Evolutionary conservation across 2,888 invertebrate genomes (phyloP).

Genomic region (Mechanitis messenoides): DNA sequence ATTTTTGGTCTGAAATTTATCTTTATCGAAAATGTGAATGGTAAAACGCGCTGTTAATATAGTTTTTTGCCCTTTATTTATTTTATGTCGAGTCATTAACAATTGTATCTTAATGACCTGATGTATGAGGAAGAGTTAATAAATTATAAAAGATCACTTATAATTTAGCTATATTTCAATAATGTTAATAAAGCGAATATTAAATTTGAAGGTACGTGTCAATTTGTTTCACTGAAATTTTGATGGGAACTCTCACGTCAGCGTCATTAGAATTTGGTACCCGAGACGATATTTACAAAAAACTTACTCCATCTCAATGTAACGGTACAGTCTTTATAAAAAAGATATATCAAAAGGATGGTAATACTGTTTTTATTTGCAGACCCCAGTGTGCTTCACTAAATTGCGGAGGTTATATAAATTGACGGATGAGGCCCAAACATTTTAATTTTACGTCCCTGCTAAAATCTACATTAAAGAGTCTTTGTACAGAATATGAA

Average conservation of each 20-base stretch:
- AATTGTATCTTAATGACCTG: too few species aligned
- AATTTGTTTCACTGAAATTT: constrained; percentile 37
- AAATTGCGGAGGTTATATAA: constrained; percentile 9
- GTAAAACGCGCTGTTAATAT: too few species aligned
- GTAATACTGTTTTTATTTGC: constrained; percentile 20
- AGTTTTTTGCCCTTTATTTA: too few species aligned
- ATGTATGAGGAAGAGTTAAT: too few species aligned
- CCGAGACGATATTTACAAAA: constrained; percentile 37
- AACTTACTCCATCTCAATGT: constrained; percentile 15
- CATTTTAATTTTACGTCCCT: constrained; percentile 6
- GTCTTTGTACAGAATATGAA: constrained; percentile 1
- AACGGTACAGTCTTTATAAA: constrained; percentile 12
- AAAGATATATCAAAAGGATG: constrained; percentile 29
- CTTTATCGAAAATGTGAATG: too few species aligned
- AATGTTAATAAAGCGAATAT: background rate
- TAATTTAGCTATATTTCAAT: too few species aligned
- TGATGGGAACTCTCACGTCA: constrained; percentile 54
- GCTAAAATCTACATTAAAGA: constrained; percentile 1
- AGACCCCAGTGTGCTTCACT: constrained; percentile 3
- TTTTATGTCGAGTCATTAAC: too few species aligned
- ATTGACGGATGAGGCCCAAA: constrained; percentile 3
- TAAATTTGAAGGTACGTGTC: constrained; percentile 1
- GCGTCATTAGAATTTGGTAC: constrained; percentile 57
- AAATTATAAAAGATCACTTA: too few species aligned
- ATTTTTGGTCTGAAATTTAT: too few species aligned